These are phyloP conservation scores for Catharus ustulatus DNA, from an alignment of 2,797 vertebrate species.

Conservation along the genomic window DNA sequence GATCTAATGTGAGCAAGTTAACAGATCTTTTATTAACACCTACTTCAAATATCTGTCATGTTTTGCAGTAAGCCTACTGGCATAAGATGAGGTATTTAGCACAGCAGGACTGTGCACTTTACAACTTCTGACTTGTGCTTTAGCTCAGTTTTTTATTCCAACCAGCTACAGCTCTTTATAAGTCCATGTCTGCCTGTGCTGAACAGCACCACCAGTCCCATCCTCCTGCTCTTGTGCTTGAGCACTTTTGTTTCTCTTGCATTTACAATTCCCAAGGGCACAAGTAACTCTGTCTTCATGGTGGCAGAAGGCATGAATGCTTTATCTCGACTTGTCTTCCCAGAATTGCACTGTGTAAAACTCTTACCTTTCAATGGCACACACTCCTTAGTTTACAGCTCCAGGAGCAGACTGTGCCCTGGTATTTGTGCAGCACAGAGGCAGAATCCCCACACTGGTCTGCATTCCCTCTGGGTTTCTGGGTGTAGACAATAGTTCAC, in stretches of 20 bases:
- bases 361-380: not conserved
- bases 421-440: not conserved
- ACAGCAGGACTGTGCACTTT: not conserved
- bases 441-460: not conserved
- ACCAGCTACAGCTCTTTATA: not conserved
- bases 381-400: not conserved
- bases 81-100: not conserved
- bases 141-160: not conserved
- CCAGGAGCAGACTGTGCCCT: not conserved
- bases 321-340: not conserved
- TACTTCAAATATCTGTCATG: not conserved
- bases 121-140: not conserved
- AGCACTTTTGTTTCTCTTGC: not conserved
- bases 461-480: not conserved
- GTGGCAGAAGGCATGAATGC: not conserved
- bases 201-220: not conserved
- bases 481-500: not conserved
- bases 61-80: not conserved
- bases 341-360: not conserved
- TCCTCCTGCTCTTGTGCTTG: not conserved
- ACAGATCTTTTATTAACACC: not conserved
- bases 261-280: fast-evolving
- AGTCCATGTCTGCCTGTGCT: not conserved
- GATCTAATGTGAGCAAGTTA: not conserved
- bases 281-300: not conserved